These are phyloP conservation scores for Catonia carolina DNA, from an alignment of 2,888 invertebrate species.

Conservation along the genomic window DNA sequence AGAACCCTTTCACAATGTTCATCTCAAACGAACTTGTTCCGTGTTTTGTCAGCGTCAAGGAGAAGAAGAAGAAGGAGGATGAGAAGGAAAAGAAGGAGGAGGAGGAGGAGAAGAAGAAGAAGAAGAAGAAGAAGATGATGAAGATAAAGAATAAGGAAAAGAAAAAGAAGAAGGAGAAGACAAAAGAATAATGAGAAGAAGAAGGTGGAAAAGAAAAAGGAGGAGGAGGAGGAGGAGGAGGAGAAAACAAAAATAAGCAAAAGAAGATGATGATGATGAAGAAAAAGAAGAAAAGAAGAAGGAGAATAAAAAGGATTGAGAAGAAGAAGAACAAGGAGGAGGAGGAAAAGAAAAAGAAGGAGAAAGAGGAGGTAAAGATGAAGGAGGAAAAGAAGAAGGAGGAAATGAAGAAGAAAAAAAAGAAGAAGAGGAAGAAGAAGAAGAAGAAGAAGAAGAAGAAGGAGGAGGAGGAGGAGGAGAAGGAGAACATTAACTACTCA, in stretches of 20 bases:
- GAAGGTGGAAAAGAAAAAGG: neutral
- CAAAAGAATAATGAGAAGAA: too few relatives aligned
- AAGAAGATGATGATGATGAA: neutral
- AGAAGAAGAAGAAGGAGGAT: neutral
- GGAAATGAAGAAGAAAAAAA: too few relatives aligned
- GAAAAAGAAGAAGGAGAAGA: neutral
- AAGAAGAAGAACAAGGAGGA: neutral
- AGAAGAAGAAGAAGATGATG: neutral
- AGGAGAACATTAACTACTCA: too few relatives aligned
- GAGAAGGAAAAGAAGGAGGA: neutral
- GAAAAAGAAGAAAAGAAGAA: neutral
- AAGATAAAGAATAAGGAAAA: neutral
- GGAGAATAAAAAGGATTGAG: neutral
- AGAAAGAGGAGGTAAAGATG: too few relatives aligned
- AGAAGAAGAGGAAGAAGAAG: neutral
- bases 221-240: neutral
- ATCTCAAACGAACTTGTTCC: too few relatives aligned
- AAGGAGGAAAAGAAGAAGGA: neutral
- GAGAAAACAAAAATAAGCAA: neutral
- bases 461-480: too few relatives aligned
- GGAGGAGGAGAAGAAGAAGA: neutral
- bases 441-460: neutral
- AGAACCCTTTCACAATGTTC: too few relatives aligned
- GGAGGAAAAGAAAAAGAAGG: too few relatives aligned
- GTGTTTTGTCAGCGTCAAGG: too few relatives aligned